Base-by-base conservation (phyloP, 1,140 invertebrate genomes). In the Lutraria rhynchaena region DNA sequence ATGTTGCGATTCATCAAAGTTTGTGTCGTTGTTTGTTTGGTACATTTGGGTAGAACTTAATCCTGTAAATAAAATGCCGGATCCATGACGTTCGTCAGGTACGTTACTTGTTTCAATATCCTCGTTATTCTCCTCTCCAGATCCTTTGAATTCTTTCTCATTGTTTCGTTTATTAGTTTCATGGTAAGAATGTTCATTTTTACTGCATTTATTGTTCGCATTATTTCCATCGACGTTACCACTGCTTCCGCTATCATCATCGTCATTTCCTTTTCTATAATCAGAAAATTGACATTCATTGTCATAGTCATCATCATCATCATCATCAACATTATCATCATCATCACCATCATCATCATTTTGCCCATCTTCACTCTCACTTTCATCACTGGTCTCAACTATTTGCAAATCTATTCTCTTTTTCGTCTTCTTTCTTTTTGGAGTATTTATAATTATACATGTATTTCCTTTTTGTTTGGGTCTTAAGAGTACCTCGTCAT, bases 311-410 rank as follows among this genome's bases (percentile, higher is more conserved):
- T 41, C 61, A 65, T 69, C 44, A 69, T 67, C 74, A 69, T 67
- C 81, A 58, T 67, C 74, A 78, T 78, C 61, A 60, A 55, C 44
- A 69, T 37, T 46, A 69, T 78, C 73, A 78, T 57, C 74, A 51
- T 83, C 70, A 65, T 80, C 81, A 83, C 53, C 58, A 53, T 84
- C 69, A 55, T 44, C 44, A 35, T 81, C 67, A 83, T 61, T 78
- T 37, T 71, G 53, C 22, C 83, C 83, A 33, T 71, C 80, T 22
- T 77, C 74, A 44, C 70, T 71, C 41, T 77, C 80, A 67, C 55
- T 65, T 24, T 83, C 80, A 82, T 41, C 37, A 41, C 37, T 41
- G 5, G 37, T 7, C 37, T 41, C 37, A 7, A 41, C 37, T 7
- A 41, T 41, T 15, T 41, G 37, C 5, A 41, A 15, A 7, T 41